Percentiles rank a stretch among this genome's conserved stretches.
Evolutionary conservation across 2,797 vertebrate genomes (phyloP).

Genomic region (Sebastes iracundus): DNA sequence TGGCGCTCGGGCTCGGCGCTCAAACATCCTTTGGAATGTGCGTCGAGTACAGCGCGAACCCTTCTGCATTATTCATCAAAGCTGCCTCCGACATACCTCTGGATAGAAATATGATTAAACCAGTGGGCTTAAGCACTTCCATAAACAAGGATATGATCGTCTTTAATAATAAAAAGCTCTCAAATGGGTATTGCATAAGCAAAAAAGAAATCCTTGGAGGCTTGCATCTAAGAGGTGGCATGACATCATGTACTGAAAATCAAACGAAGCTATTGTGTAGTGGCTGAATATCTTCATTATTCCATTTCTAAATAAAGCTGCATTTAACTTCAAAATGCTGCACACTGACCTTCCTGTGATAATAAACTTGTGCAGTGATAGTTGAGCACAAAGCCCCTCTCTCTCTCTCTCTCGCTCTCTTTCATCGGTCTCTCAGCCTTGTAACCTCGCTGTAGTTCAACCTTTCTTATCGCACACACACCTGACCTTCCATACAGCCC

Average conservation of each 20-base stretch:
- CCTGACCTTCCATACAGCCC: conserved; percentile 35
- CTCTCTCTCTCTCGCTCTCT: background rate
- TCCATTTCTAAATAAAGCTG: background rate
- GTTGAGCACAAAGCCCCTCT: background rate
- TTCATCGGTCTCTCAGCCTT: background rate
- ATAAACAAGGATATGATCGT: conserved; percentile 59
- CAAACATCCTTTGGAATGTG: conserved; percentile 37
- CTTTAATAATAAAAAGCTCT: conserved; percentile 56
- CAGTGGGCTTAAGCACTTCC: conserved; percentile 36
- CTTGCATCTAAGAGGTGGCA: conserved; percentile 9
- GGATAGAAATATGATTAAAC: conserved; percentile 40
- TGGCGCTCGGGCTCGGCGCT: background rate
- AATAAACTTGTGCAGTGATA: background rate
- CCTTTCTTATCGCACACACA: conserved; percentile 3
- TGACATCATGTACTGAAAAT: conserved; percentile 16
- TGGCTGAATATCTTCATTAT: background rate
- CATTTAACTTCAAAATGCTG: background rate
- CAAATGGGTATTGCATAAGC: conserved; percentile 43
- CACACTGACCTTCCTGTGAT: background rate
- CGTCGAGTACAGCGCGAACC: background rate
- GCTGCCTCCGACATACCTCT: conserved; percentile 34
- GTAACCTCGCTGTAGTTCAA: background rate
- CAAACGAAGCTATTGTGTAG: background rate
- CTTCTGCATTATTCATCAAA: conserved; percentile 60
- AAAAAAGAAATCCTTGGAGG: conserved; percentile 16